Conservation (phyloP, 2,113 vertebrate genomes). For the Crocuta crocuta region DNA sequence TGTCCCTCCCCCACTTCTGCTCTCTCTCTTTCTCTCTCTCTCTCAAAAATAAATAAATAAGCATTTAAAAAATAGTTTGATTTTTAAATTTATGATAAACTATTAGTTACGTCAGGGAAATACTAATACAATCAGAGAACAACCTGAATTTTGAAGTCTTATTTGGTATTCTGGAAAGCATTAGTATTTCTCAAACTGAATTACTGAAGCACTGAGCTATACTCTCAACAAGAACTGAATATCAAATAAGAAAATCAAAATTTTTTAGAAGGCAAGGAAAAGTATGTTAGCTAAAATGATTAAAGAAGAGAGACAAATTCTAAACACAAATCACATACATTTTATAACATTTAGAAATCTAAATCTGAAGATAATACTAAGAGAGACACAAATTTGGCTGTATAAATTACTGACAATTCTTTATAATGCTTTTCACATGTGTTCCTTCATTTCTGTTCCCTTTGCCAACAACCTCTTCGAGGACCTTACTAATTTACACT, state of each 20-base stretch:
- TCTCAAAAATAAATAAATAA: too few species aligned
- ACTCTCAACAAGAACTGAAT: slow-evolving; percentile 52
- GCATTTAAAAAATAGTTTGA: slow-evolving; percentile 16
- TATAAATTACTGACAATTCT: neutral
- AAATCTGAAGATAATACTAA: slow-evolving; percentile 8
- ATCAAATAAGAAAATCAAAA: slow-evolving; percentile 62
- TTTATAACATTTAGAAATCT: slow-evolving; percentile 21
- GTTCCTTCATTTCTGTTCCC: neutral
- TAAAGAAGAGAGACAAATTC: slow-evolving; percentile 28
- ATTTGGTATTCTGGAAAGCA: slow-evolving; percentile 53
- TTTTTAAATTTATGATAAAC: slow-evolving; percentile 40
- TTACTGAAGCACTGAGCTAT: slow-evolving; percentile 47
- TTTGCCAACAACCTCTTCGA: neutral
- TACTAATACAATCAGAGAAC: neutral
- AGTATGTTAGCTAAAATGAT: slow-evolving; percentile 36
- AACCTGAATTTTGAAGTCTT: slow-evolving; percentile 42
- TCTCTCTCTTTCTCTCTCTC: too few species aligned
- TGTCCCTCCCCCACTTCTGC: too few species aligned
- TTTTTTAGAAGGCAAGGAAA: neutral
- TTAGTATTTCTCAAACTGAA: slow-evolving; percentile 64
- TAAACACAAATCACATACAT: slow-evolving; percentile 27
- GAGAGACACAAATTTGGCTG: neutral
- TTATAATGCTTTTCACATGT: neutral
- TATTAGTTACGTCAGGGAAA: slow-evolving; percentile 35
- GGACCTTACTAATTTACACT: neutral